Base-by-base conservation (phyloP, 1,140 invertebrate genomes). In the Limonius californicus region DNA sequence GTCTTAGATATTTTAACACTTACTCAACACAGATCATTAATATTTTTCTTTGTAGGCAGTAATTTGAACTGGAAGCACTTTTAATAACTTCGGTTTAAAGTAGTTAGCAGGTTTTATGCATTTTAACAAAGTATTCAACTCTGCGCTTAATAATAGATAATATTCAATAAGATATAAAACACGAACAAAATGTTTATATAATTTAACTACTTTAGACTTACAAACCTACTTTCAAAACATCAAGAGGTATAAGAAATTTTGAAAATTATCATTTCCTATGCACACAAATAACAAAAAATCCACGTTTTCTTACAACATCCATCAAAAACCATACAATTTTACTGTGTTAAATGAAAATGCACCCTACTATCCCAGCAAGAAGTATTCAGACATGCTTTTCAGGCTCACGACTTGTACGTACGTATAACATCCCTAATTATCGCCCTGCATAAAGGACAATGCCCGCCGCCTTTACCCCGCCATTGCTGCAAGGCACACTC, bases 381-480 rank as follows among this genome's bases (percentile, higher is more conserved):
- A 50, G 4, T 3, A 18, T 50, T 50, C 8, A 19, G 45, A 21
- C 45, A 18, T 21, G 0, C 35, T 23, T 32, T 20, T 54, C 2
- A 4, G 61, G 21, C 53, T 87, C 87, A 93, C 72, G 91, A 94
- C 70, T 91, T 92, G 78, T 94, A 98, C 12, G 92, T 97, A 68
- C 93, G 87, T 64, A 98, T 98, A 59, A 99, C 94, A 75, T 99
- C 96, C 69, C 88, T 86, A 65, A 99, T 98, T 14, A 87, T 83
- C 3, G 94, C 92, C 43, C 95, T 81, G 75, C 96, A 99, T 15
- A 99, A 87, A 0, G 96, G 96, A 78, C 96, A 99, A 67, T 94
- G 89, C 1, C 90, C 91, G 35, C 91, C 91, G 0, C 91, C 91
- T 70, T 91, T 91, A 15, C 90, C 89, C 39, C 89, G 82, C 90